Percentiles rank a stretch among this genome's conserved stretches.
These are phyloP conservation scores for Alouatta palliata DNA, from an alignment of 2,113 vertebrate species.

Conservation along the genomic window DNA sequence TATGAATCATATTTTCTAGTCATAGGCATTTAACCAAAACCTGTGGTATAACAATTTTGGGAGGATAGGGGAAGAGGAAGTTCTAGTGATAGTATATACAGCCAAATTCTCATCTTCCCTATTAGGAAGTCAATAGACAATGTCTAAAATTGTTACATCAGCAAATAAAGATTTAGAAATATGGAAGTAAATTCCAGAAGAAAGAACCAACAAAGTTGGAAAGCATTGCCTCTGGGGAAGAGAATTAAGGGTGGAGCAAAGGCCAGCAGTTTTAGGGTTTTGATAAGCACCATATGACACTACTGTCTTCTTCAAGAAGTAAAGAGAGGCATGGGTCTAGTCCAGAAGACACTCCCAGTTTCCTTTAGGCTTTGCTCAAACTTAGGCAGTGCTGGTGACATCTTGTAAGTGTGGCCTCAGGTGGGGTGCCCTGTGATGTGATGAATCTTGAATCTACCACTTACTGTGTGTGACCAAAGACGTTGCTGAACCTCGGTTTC, in stretches of 20 bases:
- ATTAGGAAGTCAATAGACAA: neutral
- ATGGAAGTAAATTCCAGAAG: neutral
- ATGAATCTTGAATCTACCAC: neutral
- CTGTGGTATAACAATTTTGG: neutral
- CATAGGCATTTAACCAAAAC: conserved; percentile 20
- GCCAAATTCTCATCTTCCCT: conserved; percentile 19
- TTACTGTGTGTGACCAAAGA: neutral
- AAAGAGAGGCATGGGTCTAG: neutral
- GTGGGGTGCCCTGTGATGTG: neutral
- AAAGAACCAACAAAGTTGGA: neutral
- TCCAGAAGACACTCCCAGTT: neutral
- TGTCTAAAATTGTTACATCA: conserved; percentile 17
- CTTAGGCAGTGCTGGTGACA: neutral
- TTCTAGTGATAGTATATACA: neutral
- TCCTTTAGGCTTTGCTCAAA: neutral
- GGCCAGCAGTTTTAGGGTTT: neutral
- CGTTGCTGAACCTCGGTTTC: neutral
- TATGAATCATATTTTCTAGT: conserved; percentile 20
- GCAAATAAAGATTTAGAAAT: neutral
- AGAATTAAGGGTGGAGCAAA: neutral
- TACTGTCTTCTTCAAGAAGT: neutral
- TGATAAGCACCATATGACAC: neutral
- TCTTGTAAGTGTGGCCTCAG: neutral
- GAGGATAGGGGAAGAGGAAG: neutral
- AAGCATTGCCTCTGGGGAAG: neutral